Conservation (phyloP, 2,888 invertebrate species). For the Hirtodrosophila histrioides region DNA sequence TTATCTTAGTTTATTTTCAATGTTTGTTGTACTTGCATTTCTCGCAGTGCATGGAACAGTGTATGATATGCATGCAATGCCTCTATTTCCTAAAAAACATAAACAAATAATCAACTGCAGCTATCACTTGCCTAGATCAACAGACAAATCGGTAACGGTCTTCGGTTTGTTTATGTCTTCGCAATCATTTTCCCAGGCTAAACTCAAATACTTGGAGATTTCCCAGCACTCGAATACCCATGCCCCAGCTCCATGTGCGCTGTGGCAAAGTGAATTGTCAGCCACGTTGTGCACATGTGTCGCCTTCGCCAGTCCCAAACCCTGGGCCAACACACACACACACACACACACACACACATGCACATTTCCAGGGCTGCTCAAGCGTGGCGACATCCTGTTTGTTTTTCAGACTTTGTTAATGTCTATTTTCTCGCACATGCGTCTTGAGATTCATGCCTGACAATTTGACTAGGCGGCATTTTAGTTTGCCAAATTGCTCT, state of each 20-base stretch:
- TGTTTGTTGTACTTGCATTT: conserved; percentile 1
- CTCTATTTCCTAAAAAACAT: neutral
- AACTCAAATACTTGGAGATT: conserved; percentile 29
- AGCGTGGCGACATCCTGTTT: conserved; percentile 77
- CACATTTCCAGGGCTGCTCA: conserved; percentile 42
- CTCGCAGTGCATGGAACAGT: neutral
- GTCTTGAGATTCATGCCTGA: conserved; percentile 18
- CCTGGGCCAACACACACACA: conserved; percentile 4
- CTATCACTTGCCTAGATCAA: conserved; percentile 32
- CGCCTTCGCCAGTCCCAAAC: conserved; percentile 23
- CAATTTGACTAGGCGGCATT: conserved; percentile 46
- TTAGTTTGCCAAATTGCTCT: conserved; percentile 60
- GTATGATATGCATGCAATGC: neutral
- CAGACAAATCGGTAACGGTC: conserved; percentile 10
- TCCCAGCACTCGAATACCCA: conserved; percentile 11
- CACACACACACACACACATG: conserved; percentile 14
- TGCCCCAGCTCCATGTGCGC: conserved; percentile 14
- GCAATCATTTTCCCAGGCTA: conserved; percentile 50
- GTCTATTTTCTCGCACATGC: conserved; percentile 56
- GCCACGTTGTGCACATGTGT: conserved; percentile 75
- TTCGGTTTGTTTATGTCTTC: conserved; percentile 40
- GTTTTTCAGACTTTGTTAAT: conserved; percentile 51
- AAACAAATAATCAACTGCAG: conserved; percentile 6
- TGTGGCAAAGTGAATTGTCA: conserved; percentile 39
- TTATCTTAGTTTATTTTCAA: too few species aligned